phyloP scores from a whole-genome alignment of 2,888 invertebrate species.

The Geotrupes spiniger region DNA sequence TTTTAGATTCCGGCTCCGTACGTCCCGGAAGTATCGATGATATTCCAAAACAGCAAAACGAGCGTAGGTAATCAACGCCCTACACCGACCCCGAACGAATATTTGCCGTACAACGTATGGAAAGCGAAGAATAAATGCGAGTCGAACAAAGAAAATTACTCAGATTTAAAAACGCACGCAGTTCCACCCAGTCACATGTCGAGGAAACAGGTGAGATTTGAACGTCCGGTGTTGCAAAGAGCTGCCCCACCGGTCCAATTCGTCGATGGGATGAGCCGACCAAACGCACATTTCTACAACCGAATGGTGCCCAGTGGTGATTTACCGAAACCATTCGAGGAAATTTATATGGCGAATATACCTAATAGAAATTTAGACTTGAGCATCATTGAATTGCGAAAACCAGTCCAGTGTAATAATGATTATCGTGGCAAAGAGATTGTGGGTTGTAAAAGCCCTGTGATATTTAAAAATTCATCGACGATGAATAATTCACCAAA shows the following conservation, averaged over 20 bases:
- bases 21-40: constrained; percentile 43
- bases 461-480: constrained; percentile 36
- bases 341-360: constrained; percentile 47
- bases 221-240: constrained; percentile 33
- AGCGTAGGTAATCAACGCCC: constrained; percentile 9
- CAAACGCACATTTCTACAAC: too few relatives aligned
- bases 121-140: constrained; percentile 29
- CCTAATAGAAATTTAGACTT: constrained; percentile 47
- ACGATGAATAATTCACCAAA: too few relatives aligned
- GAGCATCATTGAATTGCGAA: constrained; percentile 41
- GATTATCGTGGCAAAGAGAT: constrained; percentile 25
- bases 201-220: constrained; percentile 46
- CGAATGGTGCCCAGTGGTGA: too few relatives aligned
- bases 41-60: constrained; percentile 28
- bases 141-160: constrained; percentile 4
- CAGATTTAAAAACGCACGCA: constrained; percentile 5
- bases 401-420: not conserved
- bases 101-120: constrained; percentile 36
- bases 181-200: constrained; percentile 23
- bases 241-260: too few relatives aligned
- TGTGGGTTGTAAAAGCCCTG: constrained; percentile 22
- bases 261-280: too few relatives aligned
- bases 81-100: constrained; percentile 15
- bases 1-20: constrained; percentile 8
- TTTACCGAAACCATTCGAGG: constrained; percentile 40